These are phyloP conservation scores for Sebastes matsubarae DNA, from an alignment of 2,797 vertebrate genomes.

Conservation along the genomic window DNA sequence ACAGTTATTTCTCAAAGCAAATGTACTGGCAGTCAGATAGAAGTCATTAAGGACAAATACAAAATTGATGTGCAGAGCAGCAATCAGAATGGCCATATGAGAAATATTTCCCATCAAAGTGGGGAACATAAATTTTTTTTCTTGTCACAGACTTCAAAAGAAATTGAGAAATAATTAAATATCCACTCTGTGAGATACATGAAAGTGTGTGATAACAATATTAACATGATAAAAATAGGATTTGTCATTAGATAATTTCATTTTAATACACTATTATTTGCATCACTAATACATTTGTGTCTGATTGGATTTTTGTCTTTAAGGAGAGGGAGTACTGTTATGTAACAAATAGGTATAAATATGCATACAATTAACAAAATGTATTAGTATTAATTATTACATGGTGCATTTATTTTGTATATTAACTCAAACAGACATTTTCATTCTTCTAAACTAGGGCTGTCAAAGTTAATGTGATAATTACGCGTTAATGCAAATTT, in stretches of 20 bases:
- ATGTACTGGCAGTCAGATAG: conserved; percentile 9
- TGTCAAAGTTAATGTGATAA: too few species aligned
- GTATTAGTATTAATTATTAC: not conserved
- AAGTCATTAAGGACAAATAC: conserved; percentile 32
- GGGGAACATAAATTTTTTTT: not conserved
- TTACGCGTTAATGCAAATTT: rapidly evolving
- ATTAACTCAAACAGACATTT: not conserved
- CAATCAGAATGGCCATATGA: conserved; percentile 7
- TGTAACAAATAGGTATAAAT: not conserved
- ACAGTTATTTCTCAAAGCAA: conserved; percentile 24
- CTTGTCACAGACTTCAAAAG: not conserved
- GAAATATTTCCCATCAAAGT: conserved; percentile 14
- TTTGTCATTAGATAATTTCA: not conserved
- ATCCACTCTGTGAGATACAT: not conserved
- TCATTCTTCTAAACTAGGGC: not conserved
- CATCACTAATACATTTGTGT: not conserved
- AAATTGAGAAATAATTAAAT: conserved; percentile 1
- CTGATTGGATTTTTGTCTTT: not conserved
- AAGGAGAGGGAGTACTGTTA: not conserved
- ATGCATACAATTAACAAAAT: not conserved
- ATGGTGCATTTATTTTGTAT: not conserved
- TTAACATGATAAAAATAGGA: not conserved
- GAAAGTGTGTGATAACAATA: not conserved
- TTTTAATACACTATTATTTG: not conserved
- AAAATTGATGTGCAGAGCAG: conserved; percentile 35